These are phyloP conservation scores for Coptodon bakossiorum DNA, from an alignment of 2,113 vertebrate species.

Conservation along the genomic window DNA sequence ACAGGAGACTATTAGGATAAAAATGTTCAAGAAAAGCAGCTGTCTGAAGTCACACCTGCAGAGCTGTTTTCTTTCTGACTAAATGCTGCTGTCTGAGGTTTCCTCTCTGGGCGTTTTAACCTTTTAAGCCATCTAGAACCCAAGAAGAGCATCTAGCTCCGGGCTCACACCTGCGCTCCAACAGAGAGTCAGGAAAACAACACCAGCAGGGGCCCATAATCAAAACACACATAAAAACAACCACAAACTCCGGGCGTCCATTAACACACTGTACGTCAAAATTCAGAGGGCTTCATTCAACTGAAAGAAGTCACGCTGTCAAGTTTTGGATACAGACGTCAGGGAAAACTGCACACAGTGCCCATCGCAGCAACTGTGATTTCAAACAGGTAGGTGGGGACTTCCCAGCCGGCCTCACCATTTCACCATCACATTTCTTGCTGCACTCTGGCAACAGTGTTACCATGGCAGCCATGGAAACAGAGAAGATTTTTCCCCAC, in stretches of 20 bases:
- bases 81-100: neutral
- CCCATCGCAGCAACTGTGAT: neutral
- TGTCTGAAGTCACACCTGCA: neutral
- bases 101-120: conserved; percentile 33
- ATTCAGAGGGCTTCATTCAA: neutral
- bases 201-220: conserved; percentile 37
- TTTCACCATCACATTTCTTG: conserved; percentile 9
- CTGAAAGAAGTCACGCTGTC: neutral
- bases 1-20: neutral
- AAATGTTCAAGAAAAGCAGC: neutral
- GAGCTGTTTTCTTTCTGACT: conserved; percentile 7
- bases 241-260: neutral
- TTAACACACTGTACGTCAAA: neutral
- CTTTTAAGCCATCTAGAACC: conserved; percentile 40
- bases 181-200: conserved; percentile 26
- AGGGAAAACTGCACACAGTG: neutral
- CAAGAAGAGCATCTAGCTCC: conserved; percentile 29
- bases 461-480: conserved; percentile 57
- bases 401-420: conserved; percentile 4
- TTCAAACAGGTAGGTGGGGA: neutral
- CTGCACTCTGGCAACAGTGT: conserved; percentile 34
- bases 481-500: conserved; percentile 4
- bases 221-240: neutral
- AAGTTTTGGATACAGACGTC: neutral
- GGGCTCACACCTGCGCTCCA: conserved; percentile 48